Evolutionary conservation across 2,797 vertebrate species (phyloP), one percentile per base, ranked within the genome.

Genomic region (Oryzias sinensis): DNA sequence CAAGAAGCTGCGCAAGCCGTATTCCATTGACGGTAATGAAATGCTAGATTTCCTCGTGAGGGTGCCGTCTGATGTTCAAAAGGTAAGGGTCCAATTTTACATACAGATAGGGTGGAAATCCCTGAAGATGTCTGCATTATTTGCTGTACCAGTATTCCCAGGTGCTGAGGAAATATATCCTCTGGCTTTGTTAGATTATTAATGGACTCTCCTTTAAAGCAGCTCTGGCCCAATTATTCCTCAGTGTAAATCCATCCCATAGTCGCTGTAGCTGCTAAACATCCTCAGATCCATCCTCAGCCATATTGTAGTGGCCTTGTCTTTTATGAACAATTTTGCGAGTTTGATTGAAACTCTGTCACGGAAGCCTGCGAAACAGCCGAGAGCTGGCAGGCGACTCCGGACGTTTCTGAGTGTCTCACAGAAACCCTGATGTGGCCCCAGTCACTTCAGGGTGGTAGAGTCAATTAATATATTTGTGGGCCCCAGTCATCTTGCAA

Each of bases 41-140:
- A 87, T 98, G 55, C 92, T 98, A 80, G 93, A 98, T 93, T 98
- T 98, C 89, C 95, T 99, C 92, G 93, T 95, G 92, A 95, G 97
- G 91, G 94, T 97, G 71, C 97, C 97, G 49, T 96, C 95, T 75
- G 97, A 99, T 90, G 91, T 98, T 93, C 94, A 99, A 91, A 99
- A 98, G 95, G 97, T 97, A 93, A 57, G 93, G 89, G 83, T 92
- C 89, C 88, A 77, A 65, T 90, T 92, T 87, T 88, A 81, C 87
- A 91, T 89, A 86, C 84, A 87, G 80, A 90, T 79, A 73, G 83
- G 74, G 80, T 58, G 70, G 84, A 88, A 90, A 88, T 90, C 90
- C 90, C 90, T 47, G 52, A 80, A 90, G 88, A 88, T 78, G 74
- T 72, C 83, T 63, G 82, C 80, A 88, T 90, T 90, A 90, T 91